Conservation (phyloP, 2,888 invertebrate genomes). For the Cantharis nigra region DNA sequence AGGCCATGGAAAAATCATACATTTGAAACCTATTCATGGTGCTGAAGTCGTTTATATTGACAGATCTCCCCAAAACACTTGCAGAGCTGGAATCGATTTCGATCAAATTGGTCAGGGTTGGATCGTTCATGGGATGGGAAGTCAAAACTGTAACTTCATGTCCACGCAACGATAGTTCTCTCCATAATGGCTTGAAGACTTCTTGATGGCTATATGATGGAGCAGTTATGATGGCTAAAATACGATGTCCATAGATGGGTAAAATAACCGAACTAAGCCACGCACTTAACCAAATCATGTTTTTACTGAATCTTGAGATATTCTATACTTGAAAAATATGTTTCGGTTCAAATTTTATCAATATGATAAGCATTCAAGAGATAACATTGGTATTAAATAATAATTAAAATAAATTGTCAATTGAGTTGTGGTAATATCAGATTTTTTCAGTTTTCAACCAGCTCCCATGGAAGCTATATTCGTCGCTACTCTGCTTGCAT, state of each 20-base stretch:
- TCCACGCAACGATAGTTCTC: conserved; percentile 55
- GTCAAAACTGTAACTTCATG: conserved; percentile 58
- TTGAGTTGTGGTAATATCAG: no score
- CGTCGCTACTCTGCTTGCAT: no score
- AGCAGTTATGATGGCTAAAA: conserved; percentile 54
- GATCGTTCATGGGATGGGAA: conserved; percentile 51
- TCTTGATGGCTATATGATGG: conserved; percentile 59
- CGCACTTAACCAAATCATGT: neutral
- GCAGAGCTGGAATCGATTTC: conserved; percentile 52
- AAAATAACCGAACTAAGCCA: neutral
- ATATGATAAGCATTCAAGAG: no score
- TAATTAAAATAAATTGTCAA: no score
- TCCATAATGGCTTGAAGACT: conserved; percentile 54
- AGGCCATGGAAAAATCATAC: conserved; percentile 54
- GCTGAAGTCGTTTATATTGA: neutral
- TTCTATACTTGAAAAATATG: no score
- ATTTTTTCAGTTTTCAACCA: no score
- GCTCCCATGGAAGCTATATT: no score
- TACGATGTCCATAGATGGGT: conserved; percentile 43
- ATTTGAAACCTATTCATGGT: conserved; percentile 43
- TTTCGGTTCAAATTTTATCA: no score
- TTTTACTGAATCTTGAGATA: neutral
- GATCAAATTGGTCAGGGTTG: conserved; percentile 47
- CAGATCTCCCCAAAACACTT: conserved; percentile 31
- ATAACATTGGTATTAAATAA: no score